These are phyloP conservation scores for Xanthorhoe designata DNA, from an alignment of 2,888 invertebrate species.

Conservation along the genomic window DNA sequence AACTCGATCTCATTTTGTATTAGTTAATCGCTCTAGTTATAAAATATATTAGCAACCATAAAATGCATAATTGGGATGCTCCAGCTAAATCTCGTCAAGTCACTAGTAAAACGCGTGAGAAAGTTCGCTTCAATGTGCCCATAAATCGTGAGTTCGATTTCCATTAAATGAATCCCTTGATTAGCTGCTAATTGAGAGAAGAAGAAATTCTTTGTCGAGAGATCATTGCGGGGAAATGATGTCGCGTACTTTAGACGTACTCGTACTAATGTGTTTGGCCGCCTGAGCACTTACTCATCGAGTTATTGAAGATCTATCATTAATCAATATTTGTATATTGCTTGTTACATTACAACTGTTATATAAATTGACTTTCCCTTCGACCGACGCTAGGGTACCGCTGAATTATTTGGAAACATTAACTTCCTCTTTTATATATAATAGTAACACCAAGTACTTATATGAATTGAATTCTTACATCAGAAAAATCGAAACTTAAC, in stretches of 20 bases:
- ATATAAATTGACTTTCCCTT: conserved; percentile 75
- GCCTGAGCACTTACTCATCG: conserved; percentile 54
- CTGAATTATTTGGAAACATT: conserved; percentile 33
- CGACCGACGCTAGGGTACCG: conserved; percentile 31
- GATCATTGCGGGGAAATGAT: conserved; percentile 48
- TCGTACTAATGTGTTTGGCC: conserved; percentile 44
- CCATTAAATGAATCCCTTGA: conserved; percentile 75
- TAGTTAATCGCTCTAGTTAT: neutral
- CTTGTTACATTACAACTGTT: conserved; percentile 67
- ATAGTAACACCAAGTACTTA: neutral
- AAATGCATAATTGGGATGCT: conserved; percentile 53
- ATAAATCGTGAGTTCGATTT: conserved; percentile 71
- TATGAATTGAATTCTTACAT: conserved; percentile 15
- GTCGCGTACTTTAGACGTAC: conserved; percentile 53
- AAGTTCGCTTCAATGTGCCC: conserved; percentile 61
- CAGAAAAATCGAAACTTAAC: conserved; percentile 1
- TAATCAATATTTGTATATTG: conserved; percentile 73
- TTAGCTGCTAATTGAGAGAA: conserved; percentile 76
- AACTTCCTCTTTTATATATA: conserved; percentile 36
- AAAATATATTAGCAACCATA: conserved; percentile 51
- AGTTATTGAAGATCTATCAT: conserved; percentile 61
- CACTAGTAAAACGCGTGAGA: conserved; percentile 69
- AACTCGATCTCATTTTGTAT: neutral
- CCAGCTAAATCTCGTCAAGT: conserved; percentile 57
- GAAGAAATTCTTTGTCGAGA: conserved; percentile 66